phyloP scores from a whole-genome alignment of 2,113 vertebrate species.

The Rhodinocichla rosea region DNA sequence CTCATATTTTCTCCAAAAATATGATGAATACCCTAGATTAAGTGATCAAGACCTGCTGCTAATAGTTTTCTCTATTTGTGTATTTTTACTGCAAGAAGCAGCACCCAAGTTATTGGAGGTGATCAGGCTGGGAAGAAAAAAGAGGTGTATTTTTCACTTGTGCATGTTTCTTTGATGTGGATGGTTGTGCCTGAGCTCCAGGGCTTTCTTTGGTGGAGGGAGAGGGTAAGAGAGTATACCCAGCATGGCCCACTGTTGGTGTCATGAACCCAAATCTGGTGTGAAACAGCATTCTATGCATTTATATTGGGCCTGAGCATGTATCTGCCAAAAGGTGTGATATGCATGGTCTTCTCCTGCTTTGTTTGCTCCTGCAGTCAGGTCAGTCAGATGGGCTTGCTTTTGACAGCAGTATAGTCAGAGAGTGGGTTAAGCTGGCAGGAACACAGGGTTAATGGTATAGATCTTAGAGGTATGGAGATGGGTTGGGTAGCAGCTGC shows the following conservation, averaged over 20 bases:
- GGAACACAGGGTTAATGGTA: background rate
- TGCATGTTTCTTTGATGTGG: background rate
- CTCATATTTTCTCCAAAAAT: background rate
- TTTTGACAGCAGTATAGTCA: background rate
- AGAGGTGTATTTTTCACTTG: background rate
- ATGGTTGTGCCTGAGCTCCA: background rate
- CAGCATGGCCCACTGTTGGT: background rate
- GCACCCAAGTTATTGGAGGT: background rate
- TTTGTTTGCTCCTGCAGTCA: background rate
- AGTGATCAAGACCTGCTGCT: background rate
- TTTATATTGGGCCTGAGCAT: background rate
- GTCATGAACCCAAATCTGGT: background rate
- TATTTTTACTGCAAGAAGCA: background rate
- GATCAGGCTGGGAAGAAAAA: background rate
- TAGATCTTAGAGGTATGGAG: background rate
- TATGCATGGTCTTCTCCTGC: background rate
- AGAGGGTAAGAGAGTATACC: background rate
- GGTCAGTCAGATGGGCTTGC: background rate
- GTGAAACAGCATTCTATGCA: background rate
- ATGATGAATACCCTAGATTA: background rate
- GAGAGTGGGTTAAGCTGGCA: background rate
- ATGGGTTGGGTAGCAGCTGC: background rate
- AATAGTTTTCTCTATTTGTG: background rate
- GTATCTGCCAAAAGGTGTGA: background rate
- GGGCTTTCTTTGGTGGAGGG: background rate